These are phyloP conservation scores for Sclerurus mexicanus DNA, from an alignment of 2,113 vertebrate genomes.

Conservation along the genomic window DNA sequence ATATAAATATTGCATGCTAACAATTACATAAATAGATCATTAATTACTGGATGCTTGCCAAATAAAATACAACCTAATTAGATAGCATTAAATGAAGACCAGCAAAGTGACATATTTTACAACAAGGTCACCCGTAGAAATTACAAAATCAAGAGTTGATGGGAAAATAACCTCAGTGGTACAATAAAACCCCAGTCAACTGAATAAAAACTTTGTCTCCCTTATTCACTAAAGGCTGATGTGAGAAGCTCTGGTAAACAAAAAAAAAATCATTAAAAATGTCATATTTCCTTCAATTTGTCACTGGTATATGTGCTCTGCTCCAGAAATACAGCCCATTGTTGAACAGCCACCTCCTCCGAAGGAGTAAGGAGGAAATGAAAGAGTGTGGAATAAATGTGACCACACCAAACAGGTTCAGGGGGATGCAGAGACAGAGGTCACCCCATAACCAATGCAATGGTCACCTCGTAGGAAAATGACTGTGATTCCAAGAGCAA, in stretches of 20 bases:
- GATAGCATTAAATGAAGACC: background rate
- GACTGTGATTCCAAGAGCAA: background rate
- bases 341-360: background rate
- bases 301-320: background rate
- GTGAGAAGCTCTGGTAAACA: background rate
- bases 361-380: background rate
- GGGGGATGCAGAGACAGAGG: background rate
- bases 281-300: background rate
- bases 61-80: constrained; percentile 8
- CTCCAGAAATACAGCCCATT: background rate
- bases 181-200: background rate
- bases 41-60: constrained; percentile 41
- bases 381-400: background rate
- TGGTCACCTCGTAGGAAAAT: background rate
- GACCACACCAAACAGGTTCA: background rate
- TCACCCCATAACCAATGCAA: background rate
- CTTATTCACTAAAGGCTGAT: background rate
- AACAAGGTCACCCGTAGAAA: background rate
- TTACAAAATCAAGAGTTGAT: background rate
- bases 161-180: background rate
- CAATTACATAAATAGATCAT: constrained; percentile 22
- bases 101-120: constrained; percentile 26
- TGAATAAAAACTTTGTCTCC: background rate
- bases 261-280: background rate
- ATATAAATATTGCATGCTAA: constrained; percentile 41